Evolutionary conservation across 2,113 vertebrate species (phyloP).

Genomic region (Lucifuga dentata): DNA sequence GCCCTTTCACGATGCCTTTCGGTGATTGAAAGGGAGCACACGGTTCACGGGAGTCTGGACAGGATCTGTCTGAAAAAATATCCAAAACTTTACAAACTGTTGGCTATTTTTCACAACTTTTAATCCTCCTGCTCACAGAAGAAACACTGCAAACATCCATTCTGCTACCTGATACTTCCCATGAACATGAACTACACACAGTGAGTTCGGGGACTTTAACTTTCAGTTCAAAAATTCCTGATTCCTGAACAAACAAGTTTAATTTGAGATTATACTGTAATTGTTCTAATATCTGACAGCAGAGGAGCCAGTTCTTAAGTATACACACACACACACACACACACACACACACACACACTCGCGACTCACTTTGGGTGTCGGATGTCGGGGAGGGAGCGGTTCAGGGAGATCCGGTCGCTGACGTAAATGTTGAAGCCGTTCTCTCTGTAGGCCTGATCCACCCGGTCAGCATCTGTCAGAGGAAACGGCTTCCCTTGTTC

Average conservation of each 20-base stretch:
- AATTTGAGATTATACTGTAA: no score
- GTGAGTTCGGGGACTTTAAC: no score
- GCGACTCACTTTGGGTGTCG: slow-evolving; percentile 92
- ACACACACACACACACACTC: no score
- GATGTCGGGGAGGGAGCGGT: slow-evolving; percentile 97
- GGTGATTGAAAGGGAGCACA: slow-evolving; percentile 4
- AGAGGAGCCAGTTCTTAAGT: no score
- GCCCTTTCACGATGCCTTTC: neutral
- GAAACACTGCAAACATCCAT: neutral
- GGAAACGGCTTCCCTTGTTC: slow-evolving; percentile 94
- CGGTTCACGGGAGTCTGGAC: slow-evolving; percentile 1
- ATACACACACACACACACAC: no score
- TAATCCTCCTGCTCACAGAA: no score
- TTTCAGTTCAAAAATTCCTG: no score
- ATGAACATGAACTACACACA: no score
- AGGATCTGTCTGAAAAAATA: neutral
- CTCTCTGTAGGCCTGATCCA: slow-evolving; percentile 96
- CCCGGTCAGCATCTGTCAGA: slow-evolving; percentile 89
- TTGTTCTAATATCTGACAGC: no score
- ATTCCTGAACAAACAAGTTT: no score
- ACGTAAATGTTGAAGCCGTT: slow-evolving; percentile 99
- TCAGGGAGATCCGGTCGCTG: slow-evolving; percentile 95
- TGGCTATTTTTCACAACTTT: neutral
- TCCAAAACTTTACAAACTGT: neutral
- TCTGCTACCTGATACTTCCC: no score